A percentile compares a stretch with the other conserved stretches of the same genome.
These are phyloP conservation scores for Cheiracanthium punctorium DNA, from an alignment of 2,888 invertebrate genomes.

Conservation along the genomic window DNA sequence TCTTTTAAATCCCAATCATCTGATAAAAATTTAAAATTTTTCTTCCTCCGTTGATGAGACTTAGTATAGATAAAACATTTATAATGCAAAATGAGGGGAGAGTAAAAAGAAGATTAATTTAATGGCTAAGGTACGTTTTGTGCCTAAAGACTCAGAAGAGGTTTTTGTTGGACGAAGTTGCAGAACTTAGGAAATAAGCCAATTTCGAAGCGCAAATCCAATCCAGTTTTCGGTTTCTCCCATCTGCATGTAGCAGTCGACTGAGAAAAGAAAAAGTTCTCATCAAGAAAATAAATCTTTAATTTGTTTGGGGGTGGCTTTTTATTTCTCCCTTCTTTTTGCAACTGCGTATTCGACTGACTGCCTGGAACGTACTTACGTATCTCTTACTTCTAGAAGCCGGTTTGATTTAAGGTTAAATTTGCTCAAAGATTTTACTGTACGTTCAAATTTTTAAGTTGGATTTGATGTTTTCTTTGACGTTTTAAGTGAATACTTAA, in stretches of 20 bases:
- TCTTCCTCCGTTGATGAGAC: not conserved
- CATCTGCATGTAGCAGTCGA: slow-evolving; percentile 26
- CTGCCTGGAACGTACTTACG: slow-evolving; percentile 25
- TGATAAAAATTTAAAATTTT: slow-evolving; percentile 19
- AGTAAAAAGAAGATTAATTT: slow-evolving; percentile 18
- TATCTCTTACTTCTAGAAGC: slow-evolving; percentile 1
- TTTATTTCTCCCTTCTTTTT: slow-evolving; percentile 20
- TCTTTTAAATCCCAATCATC: slow-evolving; percentile 16
- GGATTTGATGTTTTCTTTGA: not conserved
- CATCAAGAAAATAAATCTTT: slow-evolving; percentile 39
- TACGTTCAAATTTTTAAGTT: slow-evolving; percentile 10
- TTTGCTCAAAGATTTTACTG: slow-evolving; percentile 6
- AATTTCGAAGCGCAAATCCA: slow-evolving; percentile 10
- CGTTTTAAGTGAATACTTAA: too few species aligned
- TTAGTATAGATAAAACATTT: slow-evolving; percentile 9
- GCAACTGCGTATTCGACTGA: slow-evolving; percentile 39
- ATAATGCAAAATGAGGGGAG: not conserved
- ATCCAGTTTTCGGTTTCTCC: slow-evolving; percentile 26
- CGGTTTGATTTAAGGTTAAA: slow-evolving; percentile 26
- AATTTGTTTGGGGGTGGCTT: slow-evolving; percentile 35
- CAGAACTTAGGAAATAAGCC: slow-evolving; percentile 12
- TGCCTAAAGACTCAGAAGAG: slow-evolving; percentile 12
- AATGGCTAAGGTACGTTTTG: not conserved
- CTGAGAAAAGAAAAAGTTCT: slow-evolving; percentile 14
- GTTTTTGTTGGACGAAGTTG: not conserved